Evolutionary conservation across 2,797 vertebrate species (phyloP).

Genomic region (Cacajao melanocephalus): DNA sequence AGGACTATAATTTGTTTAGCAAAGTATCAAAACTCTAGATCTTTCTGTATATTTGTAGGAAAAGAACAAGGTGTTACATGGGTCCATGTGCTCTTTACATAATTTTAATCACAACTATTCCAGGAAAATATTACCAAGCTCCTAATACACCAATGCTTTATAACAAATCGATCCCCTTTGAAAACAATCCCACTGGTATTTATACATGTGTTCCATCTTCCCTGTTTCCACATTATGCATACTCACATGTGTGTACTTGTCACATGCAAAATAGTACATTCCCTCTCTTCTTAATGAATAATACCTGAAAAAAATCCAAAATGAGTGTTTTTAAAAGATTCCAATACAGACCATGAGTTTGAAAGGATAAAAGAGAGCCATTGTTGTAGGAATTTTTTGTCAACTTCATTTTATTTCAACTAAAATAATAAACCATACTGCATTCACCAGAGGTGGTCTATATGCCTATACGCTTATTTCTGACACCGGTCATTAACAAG

Average conservation of each 20-base stretch:
- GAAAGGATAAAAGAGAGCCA: not conserved
- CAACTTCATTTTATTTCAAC: not conserved
- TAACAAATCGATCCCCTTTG: not conserved
- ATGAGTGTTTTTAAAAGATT: not conserved
- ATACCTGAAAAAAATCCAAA: not conserved
- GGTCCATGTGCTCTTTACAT: not conserved
- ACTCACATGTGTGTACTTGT: accelerated
- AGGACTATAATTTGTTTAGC: not conserved
- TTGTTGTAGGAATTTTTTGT: not conserved
- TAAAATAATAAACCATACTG: no score
- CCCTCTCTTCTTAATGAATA: not conserved
- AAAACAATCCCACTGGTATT: accelerated
- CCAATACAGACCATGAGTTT: not conserved
- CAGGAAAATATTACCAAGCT: not conserved
- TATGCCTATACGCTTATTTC: accelerated
- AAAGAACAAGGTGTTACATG: not conserved
- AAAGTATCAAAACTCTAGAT: not conserved
- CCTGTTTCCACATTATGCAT: no score
- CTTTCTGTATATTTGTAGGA: not conserved
- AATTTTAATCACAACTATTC: not conserved
- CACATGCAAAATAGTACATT: not conserved
- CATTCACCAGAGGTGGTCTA: not conserved
- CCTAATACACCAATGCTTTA: not conserved
- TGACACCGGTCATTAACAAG: no score
- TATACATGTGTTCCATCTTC: not conserved